A percentile compares a stretch with the other conserved stretches of the same genome.
Evolutionary conservation across 2,797 vertebrate species (phyloP).

Genomic region (Peromyscus eremicus): DNA sequence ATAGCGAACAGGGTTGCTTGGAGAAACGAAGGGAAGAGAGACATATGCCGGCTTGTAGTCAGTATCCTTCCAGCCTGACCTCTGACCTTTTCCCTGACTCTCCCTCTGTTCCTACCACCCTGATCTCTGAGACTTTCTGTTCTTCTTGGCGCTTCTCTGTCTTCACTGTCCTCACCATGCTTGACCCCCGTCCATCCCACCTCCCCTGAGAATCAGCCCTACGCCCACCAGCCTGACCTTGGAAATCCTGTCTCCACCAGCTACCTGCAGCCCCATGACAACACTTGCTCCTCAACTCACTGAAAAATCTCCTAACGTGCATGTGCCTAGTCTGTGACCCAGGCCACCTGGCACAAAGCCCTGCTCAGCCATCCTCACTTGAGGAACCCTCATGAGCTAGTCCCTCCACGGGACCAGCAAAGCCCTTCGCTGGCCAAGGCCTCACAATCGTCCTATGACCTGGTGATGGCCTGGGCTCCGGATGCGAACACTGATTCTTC

Average conservation of each 20-base stretch:
- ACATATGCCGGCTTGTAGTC: background rate
- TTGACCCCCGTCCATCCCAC: background rate
- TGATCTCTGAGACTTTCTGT: background rate
- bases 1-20: conserved; percentile 25
- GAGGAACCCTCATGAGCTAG: background rate
- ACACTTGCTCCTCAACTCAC: background rate
- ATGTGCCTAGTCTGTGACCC: background rate
- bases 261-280: background rate
- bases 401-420: background rate
- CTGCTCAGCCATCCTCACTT: background rate
- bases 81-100: background rate
- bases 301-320: background rate
- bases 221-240: background rate
- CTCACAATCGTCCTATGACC: background rate
- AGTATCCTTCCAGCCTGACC: background rate
- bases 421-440: background rate
- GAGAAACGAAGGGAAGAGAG: conserved; percentile 48
- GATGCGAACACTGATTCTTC: background rate
- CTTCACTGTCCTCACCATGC: background rate
- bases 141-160: background rate
- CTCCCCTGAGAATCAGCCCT: conserved; percentile 13
- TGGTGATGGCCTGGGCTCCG: too few relatives aligned
- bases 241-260: background rate
- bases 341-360: background rate
- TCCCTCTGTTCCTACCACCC: background rate